Evolutionary conservation across 2,113 vertebrate species (phyloP).

Genomic region (Zosterops borbonicus): DNA sequence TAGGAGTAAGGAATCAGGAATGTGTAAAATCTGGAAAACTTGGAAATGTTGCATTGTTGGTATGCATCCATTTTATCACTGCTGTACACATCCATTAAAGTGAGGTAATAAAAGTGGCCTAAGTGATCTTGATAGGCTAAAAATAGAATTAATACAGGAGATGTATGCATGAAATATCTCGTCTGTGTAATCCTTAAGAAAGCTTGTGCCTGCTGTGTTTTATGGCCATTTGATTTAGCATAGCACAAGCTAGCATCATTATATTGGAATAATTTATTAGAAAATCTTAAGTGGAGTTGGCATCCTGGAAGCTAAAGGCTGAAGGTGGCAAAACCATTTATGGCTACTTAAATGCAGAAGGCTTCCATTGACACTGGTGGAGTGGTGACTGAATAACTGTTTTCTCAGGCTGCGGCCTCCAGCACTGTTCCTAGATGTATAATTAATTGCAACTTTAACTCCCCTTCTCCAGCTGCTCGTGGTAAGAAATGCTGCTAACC

Average conservation of each 20-base stretch:
- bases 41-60: not conserved
- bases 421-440: not conserved
- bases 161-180: not conserved
- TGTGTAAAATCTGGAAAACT: not conserved
- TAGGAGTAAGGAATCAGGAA: not conserved
- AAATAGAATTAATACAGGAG: not conserved
- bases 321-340: not conserved
- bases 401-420: not conserved
- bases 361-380: not conserved
- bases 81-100: fast-evolving
- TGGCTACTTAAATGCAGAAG: not conserved
- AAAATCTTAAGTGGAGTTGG: not conserved
- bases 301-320: not conserved
- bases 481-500: not conserved
- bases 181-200: not conserved
- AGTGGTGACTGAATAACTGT: not conserved
- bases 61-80: not conserved
- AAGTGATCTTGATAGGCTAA: not conserved
- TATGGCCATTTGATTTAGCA: not conserved
- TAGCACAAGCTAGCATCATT: not conserved
- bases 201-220: not conserved
- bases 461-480: not conserved
- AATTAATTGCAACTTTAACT: not conserved
- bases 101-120: not conserved
- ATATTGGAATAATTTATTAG: not conserved